A percentile compares a stretch with the other conserved stretches of the same genome.
phyloP scores from a whole-genome alignment of 2,797 vertebrate genomes.

The Orientallactaga sibirica region DNA sequence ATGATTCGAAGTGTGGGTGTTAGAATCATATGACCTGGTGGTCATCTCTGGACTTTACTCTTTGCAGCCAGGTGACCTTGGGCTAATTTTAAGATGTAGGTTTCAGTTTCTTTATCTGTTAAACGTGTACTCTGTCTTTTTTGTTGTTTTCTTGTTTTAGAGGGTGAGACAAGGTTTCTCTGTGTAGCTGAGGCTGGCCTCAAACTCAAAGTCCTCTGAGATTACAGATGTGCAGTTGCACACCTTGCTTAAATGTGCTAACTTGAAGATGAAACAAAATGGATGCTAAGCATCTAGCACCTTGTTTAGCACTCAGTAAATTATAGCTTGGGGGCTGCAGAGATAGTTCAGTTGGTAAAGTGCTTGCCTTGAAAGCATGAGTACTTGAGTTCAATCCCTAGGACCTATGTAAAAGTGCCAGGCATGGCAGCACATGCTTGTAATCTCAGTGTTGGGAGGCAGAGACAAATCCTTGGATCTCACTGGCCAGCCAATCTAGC shows the following conservation, averaged over 20 bases:
- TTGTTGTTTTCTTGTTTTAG: not conserved
- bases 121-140: not conserved
- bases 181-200: not conserved
- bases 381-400: too few relatives aligned
- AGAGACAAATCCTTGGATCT: too few relatives aligned
- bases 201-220: not conserved
- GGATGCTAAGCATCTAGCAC: not conserved
- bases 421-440: too few relatives aligned
- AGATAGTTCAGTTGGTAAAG: too few relatives aligned
- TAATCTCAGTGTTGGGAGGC: too few relatives aligned
- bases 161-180: not conserved
- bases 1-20: not conserved
- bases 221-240: not conserved
- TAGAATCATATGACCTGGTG: not conserved
- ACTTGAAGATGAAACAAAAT: constrained; percentile 42
- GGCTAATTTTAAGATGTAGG: not conserved
- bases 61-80: not conserved
- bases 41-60: not conserved
- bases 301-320: not conserved
- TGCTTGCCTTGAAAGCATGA: too few relatives aligned
- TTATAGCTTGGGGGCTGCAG: too few relatives aligned
- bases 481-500: too few relatives aligned
- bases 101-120: constrained; percentile 1
- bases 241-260: not conserved
- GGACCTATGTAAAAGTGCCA: too few relatives aligned